phyloP scores from a whole-genome alignment of 2,113 vertebrate genomes.

The Poeciliopsis prolifica region DNA sequence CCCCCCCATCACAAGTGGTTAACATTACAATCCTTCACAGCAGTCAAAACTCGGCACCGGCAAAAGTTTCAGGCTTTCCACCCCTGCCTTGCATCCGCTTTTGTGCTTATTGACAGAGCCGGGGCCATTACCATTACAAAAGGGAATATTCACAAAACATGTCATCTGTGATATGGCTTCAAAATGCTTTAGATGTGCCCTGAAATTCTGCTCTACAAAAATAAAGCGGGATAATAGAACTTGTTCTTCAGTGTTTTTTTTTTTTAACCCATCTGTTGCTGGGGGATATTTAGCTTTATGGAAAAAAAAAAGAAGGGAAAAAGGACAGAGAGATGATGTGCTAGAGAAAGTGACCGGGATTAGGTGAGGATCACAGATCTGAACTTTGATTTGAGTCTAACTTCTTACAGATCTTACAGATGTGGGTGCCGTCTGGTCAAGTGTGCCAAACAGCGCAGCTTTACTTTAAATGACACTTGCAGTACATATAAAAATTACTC shows the following conservation, averaged over 20 bases:
- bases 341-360: slow-evolving; percentile 5
- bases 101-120: slow-evolving; percentile 68
- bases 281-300: slow-evolving; percentile 52
- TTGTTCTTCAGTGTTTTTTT: slow-evolving; percentile 27
- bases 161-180: slow-evolving; percentile 73
- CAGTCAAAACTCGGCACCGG: slow-evolving; percentile 53
- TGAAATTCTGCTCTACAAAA: slow-evolving; percentile 39
- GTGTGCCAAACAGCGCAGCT: slow-evolving; percentile 36
- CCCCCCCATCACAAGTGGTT: slow-evolving; percentile 67
- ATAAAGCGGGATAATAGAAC: slow-evolving; percentile 53
- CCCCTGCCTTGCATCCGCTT: slow-evolving; percentile 45
- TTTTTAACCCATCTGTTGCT: slow-evolving; percentile 47
- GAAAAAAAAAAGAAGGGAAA: background rate
- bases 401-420: slow-evolving; percentile 54
- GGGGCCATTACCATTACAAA: slow-evolving; percentile 74
- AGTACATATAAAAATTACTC: background rate
- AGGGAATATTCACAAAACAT: slow-evolving; percentile 71
- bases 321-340: background rate
- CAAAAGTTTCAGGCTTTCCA: slow-evolving; percentile 53
- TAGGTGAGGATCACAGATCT: slow-evolving; percentile 50
- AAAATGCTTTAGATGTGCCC: slow-evolving; percentile 67
- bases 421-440: slow-evolving; percentile 66
- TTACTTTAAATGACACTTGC: slow-evolving; percentile 39
- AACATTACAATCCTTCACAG: slow-evolving; percentile 75
- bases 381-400: slow-evolving; percentile 66